Evolutionary conservation across 35 echinoderm and acorn worm species (phyloP), one percentile per base, ranked within the genome.

Genomic region (Ptychodera flava): DNA sequence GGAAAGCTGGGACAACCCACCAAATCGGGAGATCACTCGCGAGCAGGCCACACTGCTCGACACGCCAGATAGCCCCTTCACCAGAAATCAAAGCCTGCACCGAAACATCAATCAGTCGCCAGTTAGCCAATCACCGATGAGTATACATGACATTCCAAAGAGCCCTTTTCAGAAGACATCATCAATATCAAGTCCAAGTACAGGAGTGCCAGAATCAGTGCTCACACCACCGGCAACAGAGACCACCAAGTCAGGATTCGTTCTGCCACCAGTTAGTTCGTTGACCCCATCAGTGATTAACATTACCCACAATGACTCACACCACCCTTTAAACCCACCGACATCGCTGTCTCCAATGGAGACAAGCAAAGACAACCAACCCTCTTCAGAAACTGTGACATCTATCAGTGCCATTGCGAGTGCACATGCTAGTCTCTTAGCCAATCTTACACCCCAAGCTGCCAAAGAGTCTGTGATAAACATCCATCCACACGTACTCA

Each of bases 1-100:
- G 32, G 85, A 77, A 53, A 85, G 92, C 29, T 94, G 92, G 92
- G 92, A 94, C 31, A 94, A 94, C 37, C 92, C 92, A 37, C 92
- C 92, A 0, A 94, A 94, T 36, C 35, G 89, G 14, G 92, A 94
- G 78, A 78, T 90, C 12, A 64, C 88, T 31, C 85, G 80, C 1
- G 37, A 92, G 33, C 85, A 91, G 27, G 86, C 29, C 27, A 38
- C n/a, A 52, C 79, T 75, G 36, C 38, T 31, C 30, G 79, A 37
- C 83, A 80, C 36, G 31, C 79, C 34, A 82, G 87, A 52, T 15
- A 37, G 87, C 30, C 79, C 32, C 29, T 35, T 78, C 10, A 80
- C 38, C 36, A 81, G 80, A 33, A 82, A 64, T 89, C 30, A 82
- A 77, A 79, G 86, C 30, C 79, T 78, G 76, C 86, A 1, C 79